Conservation (phyloP, 1,140 invertebrate genomes). For the Drosophila nannoptera region DNA sequence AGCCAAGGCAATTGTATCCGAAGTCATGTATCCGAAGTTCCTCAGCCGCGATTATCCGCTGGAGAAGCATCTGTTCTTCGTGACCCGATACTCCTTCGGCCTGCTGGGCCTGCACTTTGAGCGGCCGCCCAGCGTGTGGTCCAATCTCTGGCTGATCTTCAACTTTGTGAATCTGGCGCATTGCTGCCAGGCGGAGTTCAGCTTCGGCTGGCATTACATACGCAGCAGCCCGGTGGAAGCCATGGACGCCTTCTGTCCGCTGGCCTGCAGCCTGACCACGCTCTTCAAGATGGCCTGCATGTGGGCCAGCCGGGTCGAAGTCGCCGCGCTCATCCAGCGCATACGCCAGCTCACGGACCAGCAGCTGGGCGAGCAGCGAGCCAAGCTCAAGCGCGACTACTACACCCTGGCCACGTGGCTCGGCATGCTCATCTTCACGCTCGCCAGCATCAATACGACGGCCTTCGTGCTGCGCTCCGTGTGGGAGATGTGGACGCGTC, state of each 20-base stretch:
- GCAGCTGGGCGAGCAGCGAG: constrained; percentile 5
- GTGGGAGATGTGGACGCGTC: constrained; percentile 52
- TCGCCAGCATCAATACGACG: constrained; percentile 47
- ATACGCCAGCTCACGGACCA: constrained; percentile 42
- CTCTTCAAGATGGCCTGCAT: constrained; percentile 59
- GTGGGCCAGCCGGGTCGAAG: constrained; percentile 50
- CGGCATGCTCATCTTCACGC: constrained; percentile 54
- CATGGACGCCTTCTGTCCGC: constrained; percentile 64
- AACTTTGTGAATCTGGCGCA: constrained; percentile 57
- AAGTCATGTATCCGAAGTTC: constrained; percentile 50
- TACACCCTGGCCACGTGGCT: constrained; percentile 41
- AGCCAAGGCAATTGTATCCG: background rate
- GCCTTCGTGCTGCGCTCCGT: constrained; percentile 58
- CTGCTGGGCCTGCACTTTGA: constrained; percentile 48
- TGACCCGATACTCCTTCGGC: constrained; percentile 54
- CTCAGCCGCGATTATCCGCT: constrained; percentile 46
- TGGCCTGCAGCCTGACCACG: constrained; percentile 58
- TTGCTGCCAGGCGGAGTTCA: constrained; percentile 61
- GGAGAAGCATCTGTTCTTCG: constrained; percentile 58
- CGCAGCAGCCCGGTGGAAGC: constrained; percentile 48
- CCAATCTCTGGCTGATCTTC: constrained; percentile 40
- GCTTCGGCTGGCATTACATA: constrained; percentile 54
- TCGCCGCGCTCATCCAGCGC: constrained; percentile 35
- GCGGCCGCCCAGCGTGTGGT: constrained; percentile 3
- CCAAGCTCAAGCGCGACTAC: constrained; percentile 15